phyloP scores from a whole-genome alignment of 1,140 invertebrate genomes.

The Philaenus spumarius region DNA sequence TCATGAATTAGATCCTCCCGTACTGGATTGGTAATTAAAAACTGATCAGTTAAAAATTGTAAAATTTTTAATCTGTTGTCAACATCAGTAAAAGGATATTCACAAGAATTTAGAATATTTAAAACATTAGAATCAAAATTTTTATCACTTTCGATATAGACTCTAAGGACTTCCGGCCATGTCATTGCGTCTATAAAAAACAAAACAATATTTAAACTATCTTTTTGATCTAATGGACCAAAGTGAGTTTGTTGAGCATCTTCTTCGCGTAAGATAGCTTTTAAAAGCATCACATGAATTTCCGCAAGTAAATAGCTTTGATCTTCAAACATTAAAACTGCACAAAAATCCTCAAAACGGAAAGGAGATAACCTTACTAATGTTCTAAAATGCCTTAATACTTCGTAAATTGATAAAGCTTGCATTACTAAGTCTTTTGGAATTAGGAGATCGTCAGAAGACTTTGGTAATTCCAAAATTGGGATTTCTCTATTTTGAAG shows the following conservation, averaged over 20 bases:
- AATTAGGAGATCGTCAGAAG: constrained; percentile 85
- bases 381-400: constrained; percentile 83
- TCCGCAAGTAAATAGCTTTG: constrained; percentile 85
- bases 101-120: constrained; percentile 57
- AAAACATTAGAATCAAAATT: constrained; percentile 66
- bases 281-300: constrained; percentile 86
- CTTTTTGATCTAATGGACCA: constrained; percentile 92
- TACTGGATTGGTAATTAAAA: constrained; percentile 87
- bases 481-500: constrained; percentile 69
- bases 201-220: constrained; percentile 88
- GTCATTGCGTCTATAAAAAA: constrained; percentile 91
- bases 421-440: constrained; percentile 70
- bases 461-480: constrained; percentile 67
- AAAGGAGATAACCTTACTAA: constrained; percentile 88
- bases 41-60: constrained; percentile 88
- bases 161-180: constrained; percentile 85
- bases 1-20: constrained; percentile 90
- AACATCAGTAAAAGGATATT: constrained; percentile 84
- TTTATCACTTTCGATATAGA: constrained; percentile 84
- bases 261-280: constrained; percentile 87
- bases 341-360: constrained; percentile 93
- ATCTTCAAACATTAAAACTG: constrained; percentile 84
- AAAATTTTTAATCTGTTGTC: constrained; percentile 80
- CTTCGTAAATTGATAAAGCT: constrained; percentile 85
- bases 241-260: constrained; percentile 92